These are phyloP conservation scores for Mycteria americana DNA, from an alignment of 2,797 vertebrate genomes.

Conservation along the genomic window DNA sequence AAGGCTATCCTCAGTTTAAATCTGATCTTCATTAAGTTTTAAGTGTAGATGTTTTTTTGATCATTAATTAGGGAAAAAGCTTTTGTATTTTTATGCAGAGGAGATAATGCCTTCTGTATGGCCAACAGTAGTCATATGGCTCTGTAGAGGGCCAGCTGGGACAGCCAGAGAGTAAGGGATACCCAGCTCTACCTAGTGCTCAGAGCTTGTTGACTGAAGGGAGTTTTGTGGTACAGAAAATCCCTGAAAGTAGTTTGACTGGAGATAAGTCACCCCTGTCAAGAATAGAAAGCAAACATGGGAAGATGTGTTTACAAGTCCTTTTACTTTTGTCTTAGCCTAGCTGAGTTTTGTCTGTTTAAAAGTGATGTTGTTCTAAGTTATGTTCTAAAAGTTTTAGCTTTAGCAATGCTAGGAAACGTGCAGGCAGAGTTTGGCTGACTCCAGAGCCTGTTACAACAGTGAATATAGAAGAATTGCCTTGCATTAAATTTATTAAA, in stretches of 20 bases:
- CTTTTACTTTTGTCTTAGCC: neutral
- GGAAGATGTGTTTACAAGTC: neutral
- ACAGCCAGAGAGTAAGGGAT: neutral
- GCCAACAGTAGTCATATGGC: neutral
- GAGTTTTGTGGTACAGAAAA: neutral
- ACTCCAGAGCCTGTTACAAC: neutral
- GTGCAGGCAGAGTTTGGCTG: neutral
- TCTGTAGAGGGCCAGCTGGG: neutral
- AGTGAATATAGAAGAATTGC: neutral
- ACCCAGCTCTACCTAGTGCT: neutral
- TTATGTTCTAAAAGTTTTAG: neutral
- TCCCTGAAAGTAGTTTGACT: neutral
- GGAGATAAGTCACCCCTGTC: neutral
- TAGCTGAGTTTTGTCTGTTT: neutral
- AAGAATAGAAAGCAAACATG: neutral
- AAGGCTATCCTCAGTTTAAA: neutral
- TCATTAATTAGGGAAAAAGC: neutral
- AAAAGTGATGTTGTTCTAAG: neutral
- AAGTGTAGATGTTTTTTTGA: neutral
- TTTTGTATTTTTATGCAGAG: neutral
- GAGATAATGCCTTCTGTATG: neutral
- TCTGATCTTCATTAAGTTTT: neutral
- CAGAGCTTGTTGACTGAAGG: neutral
- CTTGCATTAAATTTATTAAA: neutral
- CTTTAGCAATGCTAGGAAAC: neutral